Base-by-base conservation (phyloP, 2,113 vertebrate genomes). In the Pterocles gutturalis region DNA sequence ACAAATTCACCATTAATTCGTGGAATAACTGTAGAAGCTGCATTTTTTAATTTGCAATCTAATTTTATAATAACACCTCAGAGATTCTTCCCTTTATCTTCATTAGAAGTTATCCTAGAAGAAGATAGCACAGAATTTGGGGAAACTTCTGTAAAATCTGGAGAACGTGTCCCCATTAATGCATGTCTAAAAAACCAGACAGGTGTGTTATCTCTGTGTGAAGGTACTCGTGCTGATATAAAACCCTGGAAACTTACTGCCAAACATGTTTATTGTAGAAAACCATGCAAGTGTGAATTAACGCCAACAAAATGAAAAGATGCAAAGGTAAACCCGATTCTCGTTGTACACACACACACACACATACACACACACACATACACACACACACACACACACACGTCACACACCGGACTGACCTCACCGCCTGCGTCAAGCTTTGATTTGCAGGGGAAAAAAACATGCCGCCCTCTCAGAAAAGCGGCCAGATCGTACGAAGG, bases 101-200 rank as follows among this genome's bases (percentile, higher is more conserved):
- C n/a, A 10, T 24, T 54, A 17, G 28, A 76, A 43, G 26, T 26
- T 58, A 25, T 15, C 17, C 17, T n/a, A 8, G 51, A n/a, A 73
- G 13, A 20, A 22, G 9, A 17, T 1, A 13, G 51, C 6, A 7
- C 20, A 31, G 43, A 36, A 70, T 45, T 10, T 48, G 21, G 8
- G 11, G 5, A 54, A 54, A 18, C 11, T 14, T 48, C 5, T 34
- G 34, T 45, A 36, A 31, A 21, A 75, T 4, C 7, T 9, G 31
- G 21, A 24, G 4, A 15, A 8, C 0, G 13, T 6, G 10, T 17
- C 7, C 6, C 17, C 4, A 1, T 28, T 3, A 12, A 25, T 0
- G 0, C 13, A 5, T 0, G 0, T 8, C 28, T 17, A 5, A 19
- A 25, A 19, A 1, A 51, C 2, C 0, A 1, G 11, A 13, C 1